Evolutionary conservation across 2,797 vertebrate genomes (phyloP).

Genomic region (Chelon auratus): DNA sequence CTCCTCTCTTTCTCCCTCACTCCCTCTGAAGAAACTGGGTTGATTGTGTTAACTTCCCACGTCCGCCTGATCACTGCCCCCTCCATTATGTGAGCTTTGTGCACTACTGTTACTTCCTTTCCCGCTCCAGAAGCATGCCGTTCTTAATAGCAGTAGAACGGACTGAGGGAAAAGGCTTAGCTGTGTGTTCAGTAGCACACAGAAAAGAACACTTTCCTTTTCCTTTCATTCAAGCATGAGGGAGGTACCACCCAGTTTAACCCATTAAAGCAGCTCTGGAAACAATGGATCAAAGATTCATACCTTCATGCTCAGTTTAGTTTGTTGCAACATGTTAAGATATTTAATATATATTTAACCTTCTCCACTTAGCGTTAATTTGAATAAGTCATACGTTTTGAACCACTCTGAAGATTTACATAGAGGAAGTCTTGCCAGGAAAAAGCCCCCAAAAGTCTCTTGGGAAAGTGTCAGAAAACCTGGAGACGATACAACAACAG

Average conservation of each 20-base stretch:
- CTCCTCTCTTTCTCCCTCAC: neutral
- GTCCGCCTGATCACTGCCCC: conserved; percentile 35
- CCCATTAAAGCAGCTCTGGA: conserved; percentile 6
- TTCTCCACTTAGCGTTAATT: no score
- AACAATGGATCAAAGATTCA: conserved; percentile 26
- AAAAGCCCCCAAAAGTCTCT: no score
- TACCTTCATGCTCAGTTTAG: neutral
- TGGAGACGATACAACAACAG: no score
- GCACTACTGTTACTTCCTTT: conserved; percentile 43
- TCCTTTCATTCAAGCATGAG: conserved; percentile 55
- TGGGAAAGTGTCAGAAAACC: no score
- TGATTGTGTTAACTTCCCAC: conserved; percentile 15
- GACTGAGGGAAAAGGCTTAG: neutral
- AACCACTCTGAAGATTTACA: no score
- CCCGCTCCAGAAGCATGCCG: conserved; percentile 33
- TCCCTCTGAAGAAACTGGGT: conserved; percentile 1
- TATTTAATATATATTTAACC: neutral
- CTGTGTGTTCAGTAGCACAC: neutral
- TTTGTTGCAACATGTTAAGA: neutral
- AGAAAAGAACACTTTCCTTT: conserved; percentile 52
- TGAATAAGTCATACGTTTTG: no score
- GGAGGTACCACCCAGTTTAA: conserved; percentile 47
- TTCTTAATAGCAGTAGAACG: conserved; percentile 4
- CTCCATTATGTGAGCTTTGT: conserved; percentile 18
- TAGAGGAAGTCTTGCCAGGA: no score